These are phyloP conservation scores for Cantharis flavilabris DNA, from an alignment of 2,888 invertebrate genomes.

Conservation along the genomic window DNA sequence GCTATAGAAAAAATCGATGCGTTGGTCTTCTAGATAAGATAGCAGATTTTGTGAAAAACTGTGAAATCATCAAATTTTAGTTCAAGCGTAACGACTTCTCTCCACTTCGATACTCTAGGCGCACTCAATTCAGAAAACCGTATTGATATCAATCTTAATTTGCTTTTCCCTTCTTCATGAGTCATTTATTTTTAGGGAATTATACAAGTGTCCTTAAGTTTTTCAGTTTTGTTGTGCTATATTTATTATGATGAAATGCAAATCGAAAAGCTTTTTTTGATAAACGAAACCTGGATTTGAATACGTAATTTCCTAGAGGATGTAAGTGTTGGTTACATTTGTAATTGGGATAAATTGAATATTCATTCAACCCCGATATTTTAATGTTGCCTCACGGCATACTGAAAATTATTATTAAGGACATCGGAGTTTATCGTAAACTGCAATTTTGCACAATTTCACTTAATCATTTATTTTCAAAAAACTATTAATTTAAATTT, in stretches of 20 bases:
- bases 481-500: neutral
- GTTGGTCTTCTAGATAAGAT: neutral
- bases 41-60: neutral
- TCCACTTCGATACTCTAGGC: neutral
- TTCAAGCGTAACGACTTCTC: slow-evolving; percentile 25
- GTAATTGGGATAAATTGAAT: neutral
- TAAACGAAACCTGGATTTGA: neutral
- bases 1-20: neutral
- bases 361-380: neutral
- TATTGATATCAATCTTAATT: slow-evolving; percentile 42
- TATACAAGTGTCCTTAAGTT: slow-evolving; percentile 15
- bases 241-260: neutral
- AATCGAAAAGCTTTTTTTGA: neutral
- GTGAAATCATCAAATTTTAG: slow-evolving; percentile 17
- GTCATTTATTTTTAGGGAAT: slow-evolving; percentile 36
- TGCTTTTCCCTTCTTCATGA: slow-evolving; percentile 40
- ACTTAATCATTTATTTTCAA: neutral
- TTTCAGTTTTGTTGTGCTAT: neutral
- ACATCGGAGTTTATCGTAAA: neutral
- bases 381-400: neutral
- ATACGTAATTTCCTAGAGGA: neutral
- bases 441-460: neutral
- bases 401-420: neutral
- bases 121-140: slow-evolving; percentile 38
- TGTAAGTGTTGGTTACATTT: neutral